Percentiles rank a stretch among this genome's conserved stretches.
Conservation (phyloP, 2,797 vertebrate species). For the Momotus momota region DNA sequence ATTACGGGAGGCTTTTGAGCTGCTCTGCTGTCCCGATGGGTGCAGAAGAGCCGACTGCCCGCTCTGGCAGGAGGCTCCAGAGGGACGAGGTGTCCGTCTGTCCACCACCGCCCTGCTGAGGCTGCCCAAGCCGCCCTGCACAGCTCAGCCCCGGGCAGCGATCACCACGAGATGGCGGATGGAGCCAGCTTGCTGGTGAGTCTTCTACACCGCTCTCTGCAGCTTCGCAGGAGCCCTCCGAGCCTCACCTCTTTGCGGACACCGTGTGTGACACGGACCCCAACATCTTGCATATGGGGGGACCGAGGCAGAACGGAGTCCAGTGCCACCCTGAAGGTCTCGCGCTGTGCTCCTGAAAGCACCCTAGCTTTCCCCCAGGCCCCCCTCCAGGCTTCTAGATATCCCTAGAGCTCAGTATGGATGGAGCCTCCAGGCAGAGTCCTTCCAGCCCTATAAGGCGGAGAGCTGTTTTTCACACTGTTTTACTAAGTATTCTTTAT, state of each 20-base stretch:
- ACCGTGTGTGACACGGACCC: accelerated
- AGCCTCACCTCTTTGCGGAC: background rate
- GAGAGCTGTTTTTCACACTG: background rate
- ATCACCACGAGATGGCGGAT: background rate
- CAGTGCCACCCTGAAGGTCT: background rate
- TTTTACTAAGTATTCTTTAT: background rate
- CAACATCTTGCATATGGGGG: accelerated
- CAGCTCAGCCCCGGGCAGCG: background rate
- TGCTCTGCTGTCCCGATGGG: background rate
- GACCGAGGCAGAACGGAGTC: background rate
- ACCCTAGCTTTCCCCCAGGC: background rate
- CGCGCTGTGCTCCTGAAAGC: background rate
- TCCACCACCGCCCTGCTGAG: accelerated
- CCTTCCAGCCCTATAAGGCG: background rate
- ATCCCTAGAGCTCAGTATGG: background rate
- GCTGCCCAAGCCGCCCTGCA: background rate
- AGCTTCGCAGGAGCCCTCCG: background rate
- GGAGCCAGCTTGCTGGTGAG: background rate
- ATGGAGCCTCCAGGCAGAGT: background rate
- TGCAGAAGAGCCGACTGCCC: background rate
- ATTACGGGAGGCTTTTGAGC: background rate
- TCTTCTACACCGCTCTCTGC: background rate
- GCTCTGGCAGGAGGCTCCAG: accelerated
- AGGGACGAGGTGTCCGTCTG: accelerated
- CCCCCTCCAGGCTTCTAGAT: background rate